A percentile compares a stretch with the other conserved stretches of the same genome.
Evolutionary conservation across 2,888 invertebrate genomes (phyloP).

Genomic region (Amphipoea oculea): DNA sequence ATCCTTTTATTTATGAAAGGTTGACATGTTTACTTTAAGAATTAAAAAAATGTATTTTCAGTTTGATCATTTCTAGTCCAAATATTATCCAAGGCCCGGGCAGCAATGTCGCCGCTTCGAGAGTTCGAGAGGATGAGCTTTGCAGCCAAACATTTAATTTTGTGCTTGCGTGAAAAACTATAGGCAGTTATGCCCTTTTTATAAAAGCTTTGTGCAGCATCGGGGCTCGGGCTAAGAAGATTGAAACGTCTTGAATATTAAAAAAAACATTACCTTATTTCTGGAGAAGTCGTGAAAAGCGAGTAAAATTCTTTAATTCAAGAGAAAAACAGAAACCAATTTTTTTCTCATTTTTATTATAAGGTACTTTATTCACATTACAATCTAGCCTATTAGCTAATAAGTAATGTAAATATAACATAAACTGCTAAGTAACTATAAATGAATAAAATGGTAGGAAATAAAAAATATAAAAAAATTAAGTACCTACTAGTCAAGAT

Average conservation of each 20-base stretch:
- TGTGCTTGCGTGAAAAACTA: neutral
- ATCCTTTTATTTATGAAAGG: constrained; percentile 4
- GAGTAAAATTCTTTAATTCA: neutral
- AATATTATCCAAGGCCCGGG: constrained; percentile 3
- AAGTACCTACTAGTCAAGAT: no score
- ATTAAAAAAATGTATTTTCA: neutral
- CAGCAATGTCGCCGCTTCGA: neutral
- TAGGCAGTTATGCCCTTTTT: neutral
- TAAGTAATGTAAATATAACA: no score
- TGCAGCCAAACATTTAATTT: neutral
- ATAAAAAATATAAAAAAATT: constrained; percentile 13
- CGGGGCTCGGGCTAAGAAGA: neutral
- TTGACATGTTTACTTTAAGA: constrained; percentile 10
- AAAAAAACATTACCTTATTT: neutral
- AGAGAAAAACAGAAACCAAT: neutral
- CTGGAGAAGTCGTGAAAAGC: neutral
- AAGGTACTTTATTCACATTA: no score
- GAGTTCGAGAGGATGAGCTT: neutral
- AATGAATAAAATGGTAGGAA: constrained; percentile 6
- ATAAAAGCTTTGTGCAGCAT: neutral
- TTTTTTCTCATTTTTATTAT: no score
- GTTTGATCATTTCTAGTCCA: neutral
- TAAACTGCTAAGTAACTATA: no score
- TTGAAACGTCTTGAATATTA: neutral
- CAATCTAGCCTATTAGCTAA: no score